Evolutionary conservation across 2,113 vertebrate genomes (phyloP).

Genomic region (Cyprinus carpio): DNA sequence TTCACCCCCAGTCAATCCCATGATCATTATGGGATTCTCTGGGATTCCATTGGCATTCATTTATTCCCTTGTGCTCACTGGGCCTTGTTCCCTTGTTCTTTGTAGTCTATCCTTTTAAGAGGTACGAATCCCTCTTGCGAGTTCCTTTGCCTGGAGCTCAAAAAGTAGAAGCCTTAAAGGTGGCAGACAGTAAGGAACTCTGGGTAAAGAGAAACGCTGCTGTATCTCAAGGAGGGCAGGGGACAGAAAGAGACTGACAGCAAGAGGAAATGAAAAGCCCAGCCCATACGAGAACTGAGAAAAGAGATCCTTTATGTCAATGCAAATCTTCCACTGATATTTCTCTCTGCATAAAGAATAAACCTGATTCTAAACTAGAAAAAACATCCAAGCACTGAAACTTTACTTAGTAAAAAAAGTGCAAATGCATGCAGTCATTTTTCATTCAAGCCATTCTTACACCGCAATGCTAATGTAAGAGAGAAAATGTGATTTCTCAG

Average conservation of each 20-base stretch:
- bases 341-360: constrained; percentile 10
- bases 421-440: not conserved
- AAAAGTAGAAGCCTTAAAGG: constrained; percentile 12
- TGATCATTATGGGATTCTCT: constrained; percentile 26
- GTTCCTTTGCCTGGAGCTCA: constrained; percentile 26
- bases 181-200: constrained; percentile 27
- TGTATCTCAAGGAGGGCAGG: constrained; percentile 21
- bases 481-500: not conserved
- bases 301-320: constrained; percentile 17
- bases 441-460: not conserved
- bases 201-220: not conserved
- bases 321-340: constrained; percentile 1
- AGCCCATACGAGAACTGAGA: not conserved
- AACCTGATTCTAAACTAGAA: not conserved
- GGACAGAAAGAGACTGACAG: constrained; percentile 13
- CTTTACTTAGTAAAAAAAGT: not conserved
- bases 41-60: constrained; percentile 34
- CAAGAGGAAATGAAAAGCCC: constrained; percentile 1
- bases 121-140: constrained; percentile 12
- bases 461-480: not conserved
- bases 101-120: constrained; percentile 40
- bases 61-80: constrained; percentile 15
- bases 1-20: constrained; percentile 26
- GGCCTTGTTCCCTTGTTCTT: constrained; percentile 33
- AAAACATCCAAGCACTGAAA: constrained; percentile 4